These are phyloP conservation scores for Mesoligia furuncula DNA, from an alignment of 2,888 invertebrate genomes.

Conservation along the genomic window DNA sequence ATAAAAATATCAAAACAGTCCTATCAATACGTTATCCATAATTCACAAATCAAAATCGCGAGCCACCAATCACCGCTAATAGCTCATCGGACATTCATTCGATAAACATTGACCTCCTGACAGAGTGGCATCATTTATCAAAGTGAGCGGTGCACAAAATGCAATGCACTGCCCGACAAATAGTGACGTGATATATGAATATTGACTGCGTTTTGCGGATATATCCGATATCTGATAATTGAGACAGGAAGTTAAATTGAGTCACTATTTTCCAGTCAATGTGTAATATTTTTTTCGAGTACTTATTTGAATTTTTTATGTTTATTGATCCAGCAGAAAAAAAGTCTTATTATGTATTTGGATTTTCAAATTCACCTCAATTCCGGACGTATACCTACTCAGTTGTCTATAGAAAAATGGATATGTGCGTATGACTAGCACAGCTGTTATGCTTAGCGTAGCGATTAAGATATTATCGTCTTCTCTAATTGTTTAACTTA, in stretches of 20 bases:
- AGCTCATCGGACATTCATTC: conserved; percentile 76
- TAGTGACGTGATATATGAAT: conserved; percentile 57
- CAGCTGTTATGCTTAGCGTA: neutral
- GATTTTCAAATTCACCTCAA: neutral
- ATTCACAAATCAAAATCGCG: conserved; percentile 36
- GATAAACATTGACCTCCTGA: conserved; percentile 79
- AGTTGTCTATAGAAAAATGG: neutral
- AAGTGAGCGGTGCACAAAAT: conserved; percentile 66
- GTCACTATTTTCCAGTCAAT: conserved; percentile 14
- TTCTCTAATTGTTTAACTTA: neutral
- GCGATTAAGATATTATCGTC: too few species aligned
- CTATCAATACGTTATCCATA: conserved; percentile 18
- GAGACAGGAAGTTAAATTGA: conserved; percentile 10
- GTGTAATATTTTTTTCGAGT: neutral
- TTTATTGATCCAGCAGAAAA: neutral
- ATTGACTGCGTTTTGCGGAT: conserved; percentile 45
- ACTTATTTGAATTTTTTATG: neutral
- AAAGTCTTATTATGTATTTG: neutral
- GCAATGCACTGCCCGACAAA: conserved; percentile 61
- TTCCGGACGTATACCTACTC: too few species aligned
- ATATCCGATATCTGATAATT: conserved; percentile 40
- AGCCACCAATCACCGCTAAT: conserved; percentile 61
- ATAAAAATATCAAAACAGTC: neutral
- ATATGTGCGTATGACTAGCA: neutral
- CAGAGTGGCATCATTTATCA: conserved; percentile 82